Percentiles rank a stretch among this genome's conserved stretches.
phyloP scores from a whole-genome alignment of 2,113 vertebrate species.

The Etheostoma cragini region DNA sequence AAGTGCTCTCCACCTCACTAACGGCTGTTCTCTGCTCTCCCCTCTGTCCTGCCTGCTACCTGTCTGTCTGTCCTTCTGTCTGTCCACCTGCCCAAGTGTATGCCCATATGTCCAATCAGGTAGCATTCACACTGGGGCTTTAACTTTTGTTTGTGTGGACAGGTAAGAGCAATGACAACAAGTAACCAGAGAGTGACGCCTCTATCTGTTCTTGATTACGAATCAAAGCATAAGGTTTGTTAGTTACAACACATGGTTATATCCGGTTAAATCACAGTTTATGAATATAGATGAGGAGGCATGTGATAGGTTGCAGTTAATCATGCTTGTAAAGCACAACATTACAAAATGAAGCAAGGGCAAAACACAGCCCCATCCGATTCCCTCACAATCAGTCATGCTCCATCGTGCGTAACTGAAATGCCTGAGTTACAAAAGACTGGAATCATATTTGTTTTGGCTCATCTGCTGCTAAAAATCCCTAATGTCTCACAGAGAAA shows the following conservation, averaged over 20 bases:
- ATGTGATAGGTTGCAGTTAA: constrained; percentile 10
- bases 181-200: not conserved
- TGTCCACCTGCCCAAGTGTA: constrained; percentile 47
- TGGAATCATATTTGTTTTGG: constrained; percentile 40
- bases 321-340: constrained; percentile 26
- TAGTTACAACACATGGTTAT: not conserved
- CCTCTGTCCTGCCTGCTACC: constrained; percentile 53
- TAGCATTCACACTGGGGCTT: not conserved
- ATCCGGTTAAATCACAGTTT: not conserved
- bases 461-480: constrained; percentile 38
- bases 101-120: constrained; percentile 50
- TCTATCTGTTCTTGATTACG: not conserved
- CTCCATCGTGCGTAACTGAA: constrained; percentile 16
- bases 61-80: constrained; percentile 34
- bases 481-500: constrained; percentile 14
- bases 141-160: constrained; percentile 6
- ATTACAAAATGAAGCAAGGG: constrained; percentile 20
- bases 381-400: constrained; percentile 43
- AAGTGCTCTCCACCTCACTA: constrained; percentile 84
- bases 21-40: constrained; percentile 76
- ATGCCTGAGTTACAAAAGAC: constrained; percentile 11
- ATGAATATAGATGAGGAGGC: not conserved
- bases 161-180: not conserved
- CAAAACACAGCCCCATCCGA: constrained; percentile 18
- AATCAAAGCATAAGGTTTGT: not conserved